Evolutionary conservation across 2,888 invertebrate genomes (phyloP), one percentile per base, ranked within the genome.

Genomic region (Orchesellides sinensis): DNA sequence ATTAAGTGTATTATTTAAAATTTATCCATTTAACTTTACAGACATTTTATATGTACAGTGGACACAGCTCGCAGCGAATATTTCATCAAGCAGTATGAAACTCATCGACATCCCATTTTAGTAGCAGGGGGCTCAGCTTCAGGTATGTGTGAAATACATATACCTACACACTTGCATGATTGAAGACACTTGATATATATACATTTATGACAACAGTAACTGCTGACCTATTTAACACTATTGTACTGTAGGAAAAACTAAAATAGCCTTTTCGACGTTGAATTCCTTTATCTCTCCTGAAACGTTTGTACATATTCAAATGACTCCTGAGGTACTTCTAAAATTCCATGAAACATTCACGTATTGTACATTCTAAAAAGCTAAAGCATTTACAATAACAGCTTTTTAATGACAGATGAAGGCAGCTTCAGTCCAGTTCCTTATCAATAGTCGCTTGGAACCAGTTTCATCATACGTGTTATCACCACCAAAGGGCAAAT

Each of bases 171-270:
- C n/a, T n/a, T n/a, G n/a, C n/a, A n/a, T n/a, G n/a, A n/a, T n/a
- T n/a, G n/a, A n/a, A n/a, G n/a, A n/a, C n/a, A n/a, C n/a, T n/a
- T n/a, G n/a, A n/a, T n/a, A n/a, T n/a, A n/a, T n/a, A n/a, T n/a
- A n/a, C n/a, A n/a, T n/a, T n/a, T n/a, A n/a, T n/a, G n/a, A n/a
- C n/a, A 21, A 17, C 23, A 8, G 14, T 59, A 25, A 17, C 21
- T 14, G 25, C 8, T 59, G n/a, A 6, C 23, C 56, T 3, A 59
- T 27, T 3, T 59, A 14, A 10, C 1, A 25, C 25, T 4, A 14
- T 59, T 25, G 23, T 4, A 59, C 25, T 32, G 0, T 56, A 69
- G 78, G 78, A 47, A 78, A 78, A 35, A 54, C 69, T 4, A 61
- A 25, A 32, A 6, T 69, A 4, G 23, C 69, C 1, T 1, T 1